A percentile compares a stretch with the other conserved stretches of the same genome.
These are phyloP conservation scores for Spilosoma lubricipeda DNA, from an alignment of 2,888 invertebrate genomes.

Conservation along the genomic window DNA sequence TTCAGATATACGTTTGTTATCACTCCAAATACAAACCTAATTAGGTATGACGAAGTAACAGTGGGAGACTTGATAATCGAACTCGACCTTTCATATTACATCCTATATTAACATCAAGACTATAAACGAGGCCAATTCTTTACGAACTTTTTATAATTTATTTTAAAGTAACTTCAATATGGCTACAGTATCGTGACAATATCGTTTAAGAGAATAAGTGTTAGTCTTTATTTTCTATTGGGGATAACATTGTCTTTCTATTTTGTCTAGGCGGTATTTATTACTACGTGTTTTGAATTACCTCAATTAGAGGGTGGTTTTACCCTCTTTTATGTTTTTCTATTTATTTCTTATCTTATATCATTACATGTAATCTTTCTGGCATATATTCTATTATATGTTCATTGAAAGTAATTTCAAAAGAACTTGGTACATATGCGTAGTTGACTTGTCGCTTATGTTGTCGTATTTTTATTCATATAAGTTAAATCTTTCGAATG, in stretches of 20 bases:
- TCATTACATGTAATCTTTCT: conserved; percentile 32
- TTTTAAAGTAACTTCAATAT: neutral
- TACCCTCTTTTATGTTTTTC: conserved; percentile 11
- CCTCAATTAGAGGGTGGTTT: conserved; percentile 25
- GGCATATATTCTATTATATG: conserved; percentile 33
- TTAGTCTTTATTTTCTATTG: neutral
- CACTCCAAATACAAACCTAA: neutral
- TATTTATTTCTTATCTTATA: conserved; percentile 17
- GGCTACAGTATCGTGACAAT: neutral
- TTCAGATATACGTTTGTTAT: neutral
- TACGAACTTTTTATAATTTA: neutral
- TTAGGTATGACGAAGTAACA: neutral
- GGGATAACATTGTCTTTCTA: neutral
- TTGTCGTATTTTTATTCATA: neutral
- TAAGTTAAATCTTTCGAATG: conserved; percentile 22
- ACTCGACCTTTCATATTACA: neutral
- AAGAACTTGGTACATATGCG: neutral
- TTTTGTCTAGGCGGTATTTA: conserved; percentile 5
- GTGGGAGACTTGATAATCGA: neutral
- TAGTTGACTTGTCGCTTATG: neutral
- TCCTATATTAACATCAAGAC: neutral
- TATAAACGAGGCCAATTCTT: neutral
- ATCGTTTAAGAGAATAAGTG: conserved; percentile 2
- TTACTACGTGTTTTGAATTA: conserved; percentile 17
- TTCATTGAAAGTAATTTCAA: neutral